These are phyloP conservation scores for Helostoma temminkii DNA, from an alignment of 2,797 vertebrate species.

Conservation along the genomic window DNA sequence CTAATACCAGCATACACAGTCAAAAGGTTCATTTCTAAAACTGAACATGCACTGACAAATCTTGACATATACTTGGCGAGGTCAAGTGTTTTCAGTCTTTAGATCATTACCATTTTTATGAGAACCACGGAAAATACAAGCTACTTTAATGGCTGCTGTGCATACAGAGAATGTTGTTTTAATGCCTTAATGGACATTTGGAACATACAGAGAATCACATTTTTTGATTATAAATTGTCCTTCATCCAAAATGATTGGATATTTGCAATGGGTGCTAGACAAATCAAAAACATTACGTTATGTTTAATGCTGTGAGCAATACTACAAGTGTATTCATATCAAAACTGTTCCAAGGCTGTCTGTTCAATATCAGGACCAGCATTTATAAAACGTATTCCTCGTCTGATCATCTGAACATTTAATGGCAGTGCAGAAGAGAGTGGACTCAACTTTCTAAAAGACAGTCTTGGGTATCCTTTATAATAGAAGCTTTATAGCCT, in stretches of 20 bases:
- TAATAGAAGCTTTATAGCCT: conserved; percentile 55
- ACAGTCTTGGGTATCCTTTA: conserved; percentile 57
- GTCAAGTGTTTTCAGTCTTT: conserved; percentile 79
- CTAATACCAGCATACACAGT: conserved; percentile 75
- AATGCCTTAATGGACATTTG: conserved; percentile 75
- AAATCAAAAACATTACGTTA: conserved; percentile 43
- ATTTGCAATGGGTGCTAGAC: conserved; percentile 27
- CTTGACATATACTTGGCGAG: conserved; percentile 82
- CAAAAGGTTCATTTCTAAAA: conserved; percentile 75
- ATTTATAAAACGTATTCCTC: conserved; percentile 28
- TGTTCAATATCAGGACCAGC: conserved; percentile 35
- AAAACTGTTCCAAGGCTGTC: conserved; percentile 41
- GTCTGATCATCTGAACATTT: conserved; percentile 47
- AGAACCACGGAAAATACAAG: conserved; percentile 81
- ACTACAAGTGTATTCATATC: conserved; percentile 47
- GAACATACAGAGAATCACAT: conserved; percentile 68
- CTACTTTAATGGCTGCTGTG: conserved; percentile 73
- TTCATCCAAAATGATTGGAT: conserved; percentile 45
- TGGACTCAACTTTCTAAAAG: conserved; percentile 58
- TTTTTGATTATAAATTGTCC: conserved; percentile 42
- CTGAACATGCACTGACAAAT: conserved; percentile 72
- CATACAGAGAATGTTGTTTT: conserved; percentile 78
- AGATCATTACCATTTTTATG: conserved; percentile 83
- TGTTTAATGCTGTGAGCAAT: conserved; percentile 30
- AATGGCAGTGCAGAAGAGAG: conserved; percentile 33